Conservation (phyloP, 1,140 invertebrate species). For the Cherax destructor region DNA sequence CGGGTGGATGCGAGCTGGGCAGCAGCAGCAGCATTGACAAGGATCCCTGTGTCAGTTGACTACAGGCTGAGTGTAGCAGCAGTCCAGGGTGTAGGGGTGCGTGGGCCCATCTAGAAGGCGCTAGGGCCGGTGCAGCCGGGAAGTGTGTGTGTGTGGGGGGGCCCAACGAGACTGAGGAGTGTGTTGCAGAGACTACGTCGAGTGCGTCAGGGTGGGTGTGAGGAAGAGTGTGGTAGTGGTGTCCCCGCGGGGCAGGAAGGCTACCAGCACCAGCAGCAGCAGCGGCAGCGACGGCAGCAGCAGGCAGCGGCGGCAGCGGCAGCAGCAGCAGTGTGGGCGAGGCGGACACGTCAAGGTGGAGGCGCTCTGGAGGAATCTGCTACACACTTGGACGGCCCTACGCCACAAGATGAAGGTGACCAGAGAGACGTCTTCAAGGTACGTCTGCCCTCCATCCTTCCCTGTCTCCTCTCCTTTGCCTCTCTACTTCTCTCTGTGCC, state of each 20-base stretch:
- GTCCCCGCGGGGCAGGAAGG: no score
- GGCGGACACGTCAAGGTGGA: slow-evolving; percentile 31
- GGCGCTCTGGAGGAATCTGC: slow-evolving; percentile 20
- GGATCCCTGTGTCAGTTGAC: not conserved
- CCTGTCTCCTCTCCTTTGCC: not conserved
- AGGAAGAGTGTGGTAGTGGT: not conserved
- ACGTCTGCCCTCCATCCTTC: not conserved
- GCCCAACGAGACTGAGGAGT: no score
- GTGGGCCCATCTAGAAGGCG: no score
- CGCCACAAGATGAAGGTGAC: slow-evolving; percentile 37
- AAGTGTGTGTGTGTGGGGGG: no score
- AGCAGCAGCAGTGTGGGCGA: not conserved
- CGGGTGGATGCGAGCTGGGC: not conserved
- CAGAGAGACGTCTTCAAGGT: slow-evolving; percentile 29
- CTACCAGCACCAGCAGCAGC: no score
- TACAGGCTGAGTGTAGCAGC: not conserved
- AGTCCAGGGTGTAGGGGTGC: not conserved
- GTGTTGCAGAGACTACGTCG: not conserved
- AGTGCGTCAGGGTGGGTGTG: not conserved
- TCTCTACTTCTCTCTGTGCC: no score
- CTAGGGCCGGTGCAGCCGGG: no score
- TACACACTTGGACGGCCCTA: slow-evolving; percentile 32
- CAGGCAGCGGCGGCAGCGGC: no score
- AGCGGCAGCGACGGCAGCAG: no score
- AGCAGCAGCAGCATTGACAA: not conserved